A percentile compares a stretch with the other conserved stretches of the same genome.
Conservation (phyloP, 1,140 invertebrate species). For the Drosophila seguyi region DNA sequence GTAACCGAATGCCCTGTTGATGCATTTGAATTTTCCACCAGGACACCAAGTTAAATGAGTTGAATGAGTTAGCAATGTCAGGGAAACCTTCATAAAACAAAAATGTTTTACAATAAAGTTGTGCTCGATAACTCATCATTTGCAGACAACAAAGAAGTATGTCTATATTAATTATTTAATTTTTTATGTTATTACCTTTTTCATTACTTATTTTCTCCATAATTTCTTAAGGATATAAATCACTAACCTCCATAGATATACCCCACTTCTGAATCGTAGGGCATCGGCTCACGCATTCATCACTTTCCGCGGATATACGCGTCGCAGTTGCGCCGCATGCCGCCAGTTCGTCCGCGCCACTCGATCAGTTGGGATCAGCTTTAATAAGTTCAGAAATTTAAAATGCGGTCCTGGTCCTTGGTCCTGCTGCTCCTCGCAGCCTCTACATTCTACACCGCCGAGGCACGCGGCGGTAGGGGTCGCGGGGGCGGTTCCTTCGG, state of each 20-base stretch:
- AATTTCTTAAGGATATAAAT: not conserved
- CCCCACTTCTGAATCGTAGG: slow-evolving; percentile 9
- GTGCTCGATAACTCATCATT: not conserved
- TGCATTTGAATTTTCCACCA: not conserved
- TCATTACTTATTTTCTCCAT: too few species aligned
- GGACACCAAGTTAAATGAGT: not conserved
- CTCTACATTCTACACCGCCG: slow-evolving; percentile 27
- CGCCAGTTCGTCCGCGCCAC: slow-evolving; percentile 57
- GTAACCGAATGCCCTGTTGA: not conserved
- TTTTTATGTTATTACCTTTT: not conserved
- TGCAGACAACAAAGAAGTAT: not conserved
- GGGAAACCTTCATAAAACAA: not conserved
- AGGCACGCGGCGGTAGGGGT: slow-evolving; percentile 73
- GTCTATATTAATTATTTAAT: not conserved
- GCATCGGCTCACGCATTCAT: slow-evolving; percentile 54
- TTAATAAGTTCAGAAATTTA: slow-evolving; percentile 30
- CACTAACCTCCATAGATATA: not conserved
- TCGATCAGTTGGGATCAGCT: slow-evolving; percentile 33
- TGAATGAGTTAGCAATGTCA: not conserved
- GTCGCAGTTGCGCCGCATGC: slow-evolving; percentile 27
- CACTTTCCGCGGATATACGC: slow-evolving; percentile 62
- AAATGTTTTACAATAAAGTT: not conserved
- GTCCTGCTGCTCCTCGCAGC: slow-evolving; percentile 48
- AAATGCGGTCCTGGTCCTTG: slow-evolving; percentile 54
- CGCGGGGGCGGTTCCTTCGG: slow-evolving; percentile 78